These are phyloP conservation scores for Lathamus discolor DNA, from an alignment of 2,113 vertebrate species.

Conservation along the genomic window DNA sequence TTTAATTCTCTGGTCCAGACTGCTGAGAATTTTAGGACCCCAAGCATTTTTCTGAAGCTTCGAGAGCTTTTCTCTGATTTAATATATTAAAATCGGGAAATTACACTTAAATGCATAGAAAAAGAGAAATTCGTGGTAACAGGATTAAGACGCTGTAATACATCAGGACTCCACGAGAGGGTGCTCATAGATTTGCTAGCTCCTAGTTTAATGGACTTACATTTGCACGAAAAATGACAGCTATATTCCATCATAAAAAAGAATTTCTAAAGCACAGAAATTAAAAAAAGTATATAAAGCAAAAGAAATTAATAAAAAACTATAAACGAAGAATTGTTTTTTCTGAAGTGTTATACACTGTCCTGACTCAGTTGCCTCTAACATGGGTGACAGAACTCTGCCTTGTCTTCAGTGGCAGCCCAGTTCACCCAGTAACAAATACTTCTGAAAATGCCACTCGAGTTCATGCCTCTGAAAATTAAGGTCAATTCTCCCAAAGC, in stretches of 20 bases:
- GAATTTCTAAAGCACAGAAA: background rate
- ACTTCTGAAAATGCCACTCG: background rate
- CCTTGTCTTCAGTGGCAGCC: fast-evolving
- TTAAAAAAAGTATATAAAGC: fast-evolving
- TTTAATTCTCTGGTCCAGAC: background rate
- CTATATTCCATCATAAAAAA: background rate
- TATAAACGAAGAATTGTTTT: background rate
- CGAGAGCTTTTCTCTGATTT: background rate
- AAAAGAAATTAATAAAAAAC: background rate
- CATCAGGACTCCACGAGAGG: background rate
- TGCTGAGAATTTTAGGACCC: background rate
- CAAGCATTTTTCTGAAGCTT: background rate
- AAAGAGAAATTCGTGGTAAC: background rate
- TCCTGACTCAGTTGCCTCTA: background rate
- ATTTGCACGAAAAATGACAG: background rate
- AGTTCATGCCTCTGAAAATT: background rate
- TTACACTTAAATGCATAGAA: background rate
- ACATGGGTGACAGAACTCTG: background rate
- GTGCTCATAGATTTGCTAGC: background rate
- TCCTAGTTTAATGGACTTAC: background rate
- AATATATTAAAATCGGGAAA: background rate
- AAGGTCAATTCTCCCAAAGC: background rate
- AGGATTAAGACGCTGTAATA: background rate
- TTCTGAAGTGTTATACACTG: background rate
- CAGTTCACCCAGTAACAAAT: background rate